Evolutionary conservation across 1,140 invertebrate genomes (phyloP).

Genomic region (Chelonus insularis): DNA sequence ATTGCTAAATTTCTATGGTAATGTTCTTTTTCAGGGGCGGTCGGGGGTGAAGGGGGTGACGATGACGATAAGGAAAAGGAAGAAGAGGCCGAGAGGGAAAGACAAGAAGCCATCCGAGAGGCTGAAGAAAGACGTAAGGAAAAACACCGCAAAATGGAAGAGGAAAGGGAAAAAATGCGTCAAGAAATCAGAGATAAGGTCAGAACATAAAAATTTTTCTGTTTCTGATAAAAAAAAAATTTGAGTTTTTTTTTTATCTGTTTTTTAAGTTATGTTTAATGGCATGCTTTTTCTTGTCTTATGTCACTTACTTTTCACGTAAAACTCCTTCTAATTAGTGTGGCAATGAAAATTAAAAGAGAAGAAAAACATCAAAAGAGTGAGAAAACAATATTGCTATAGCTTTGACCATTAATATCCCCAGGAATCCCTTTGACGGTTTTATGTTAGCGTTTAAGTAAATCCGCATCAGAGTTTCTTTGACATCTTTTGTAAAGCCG

Average conservation of each 20-base stretch:
- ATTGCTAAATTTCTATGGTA: too few relatives aligned
- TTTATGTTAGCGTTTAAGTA: slow-evolving; percentile 1
- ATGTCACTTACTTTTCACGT: too few relatives aligned
- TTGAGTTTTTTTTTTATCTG: too few relatives aligned
- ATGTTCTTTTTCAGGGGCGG: too few relatives aligned
- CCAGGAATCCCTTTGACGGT: slow-evolving; percentile 4
- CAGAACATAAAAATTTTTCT: slow-evolving; percentile 37
- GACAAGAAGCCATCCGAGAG: slow-evolving; percentile 89
- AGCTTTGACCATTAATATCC: slow-evolving; percentile 14
- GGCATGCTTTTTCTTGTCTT: too few relatives aligned
- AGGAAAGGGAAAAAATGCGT: slow-evolving; percentile 96
- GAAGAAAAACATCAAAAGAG: neutral
- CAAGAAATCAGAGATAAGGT: slow-evolving; percentile 98
- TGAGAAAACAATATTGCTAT: slow-evolving; percentile 9
- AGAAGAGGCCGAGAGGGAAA: slow-evolving; percentile 91
- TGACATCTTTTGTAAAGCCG: neutral
- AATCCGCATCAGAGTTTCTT: slow-evolving; percentile 8
- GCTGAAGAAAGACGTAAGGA: slow-evolving; percentile 94
- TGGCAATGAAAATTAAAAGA: neutral
- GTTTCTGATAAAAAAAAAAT: too few relatives aligned
- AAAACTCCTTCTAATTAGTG: too few relatives aligned
- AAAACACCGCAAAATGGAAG: slow-evolving; percentile 98
- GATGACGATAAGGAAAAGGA: slow-evolving; percentile 92
- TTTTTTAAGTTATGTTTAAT: too few relatives aligned
- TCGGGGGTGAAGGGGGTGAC: slow-evolving; percentile 87